Conservation (phyloP, 2,888 invertebrate genomes). For the Yponomeuta evonymella region DNA sequence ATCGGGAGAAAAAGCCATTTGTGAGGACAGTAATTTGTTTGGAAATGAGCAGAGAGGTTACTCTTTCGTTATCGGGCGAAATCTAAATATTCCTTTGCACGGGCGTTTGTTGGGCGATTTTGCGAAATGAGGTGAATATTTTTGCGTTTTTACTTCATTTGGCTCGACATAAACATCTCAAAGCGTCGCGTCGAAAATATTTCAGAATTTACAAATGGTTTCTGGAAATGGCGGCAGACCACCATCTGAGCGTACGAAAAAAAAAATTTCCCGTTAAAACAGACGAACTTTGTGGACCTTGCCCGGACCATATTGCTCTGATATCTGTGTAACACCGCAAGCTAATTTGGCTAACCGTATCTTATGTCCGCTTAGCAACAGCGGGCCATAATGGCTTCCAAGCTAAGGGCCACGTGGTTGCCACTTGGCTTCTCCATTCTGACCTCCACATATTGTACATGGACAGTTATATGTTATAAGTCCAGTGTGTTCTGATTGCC, state of each 20-base stretch:
- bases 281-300: background rate
- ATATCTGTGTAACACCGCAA: background rate
- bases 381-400: constrained; percentile 13
- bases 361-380: constrained; percentile 16
- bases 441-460: background rate
- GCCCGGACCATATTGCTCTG: background rate
- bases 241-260: no score
- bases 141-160: constrained; percentile 1
- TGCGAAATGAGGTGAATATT: background rate
- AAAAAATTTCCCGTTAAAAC: background rate
- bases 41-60: constrained; percentile 15
- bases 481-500: no score
- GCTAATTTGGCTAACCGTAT: constrained; percentile 16
- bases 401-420: background rate
- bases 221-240: background rate
- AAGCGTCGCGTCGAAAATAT: background rate
- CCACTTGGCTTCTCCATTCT: background rate
- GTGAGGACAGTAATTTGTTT: constrained; percentile 17
- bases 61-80: constrained; percentile 5
- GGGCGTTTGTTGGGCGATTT: constrained; percentile 1
- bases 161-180: background rate
- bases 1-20: constrained; percentile 17
- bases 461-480: background rate
- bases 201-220: background rate
- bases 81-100: constrained; percentile 10